Evolutionary conservation across 2,797 vertebrate species (phyloP), one percentile per base, ranked within the genome.

Genomic region (Crenichthys baileyi): DNA sequence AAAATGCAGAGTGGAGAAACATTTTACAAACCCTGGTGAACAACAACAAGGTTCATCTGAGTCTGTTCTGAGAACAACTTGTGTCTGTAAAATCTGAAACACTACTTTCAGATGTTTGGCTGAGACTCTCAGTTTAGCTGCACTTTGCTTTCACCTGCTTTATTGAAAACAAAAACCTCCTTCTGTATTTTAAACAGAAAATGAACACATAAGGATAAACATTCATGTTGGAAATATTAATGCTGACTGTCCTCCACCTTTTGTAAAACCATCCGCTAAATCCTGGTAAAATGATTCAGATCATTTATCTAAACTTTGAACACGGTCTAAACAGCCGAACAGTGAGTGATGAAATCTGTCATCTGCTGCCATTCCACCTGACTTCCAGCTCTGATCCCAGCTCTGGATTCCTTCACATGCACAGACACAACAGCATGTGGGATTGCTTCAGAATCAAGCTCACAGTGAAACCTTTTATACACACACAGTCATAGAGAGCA

Each of bases 91-190:
- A 82, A 84, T 46, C 56, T 73, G 63, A 78, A 74, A 79, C 80
- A 80, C 39, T 41, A 51, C 41, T 89, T 89, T 92, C 89, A 89
- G 89, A 91, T 93, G 88, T 90, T 90, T 90, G 90, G 89, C 93
- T 68, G 70, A 0, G 22, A 31, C 31, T 78, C 70, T 70, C 67
- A 18, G 55, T 65, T 73, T 80, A 29, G 77, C 50, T 86, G 61
- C 77, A 58, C 72, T 88, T 73, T 79, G 80, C 48, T 51, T 83
- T 86, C 84, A 87, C 85, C 81, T 86, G 87, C 71, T 85, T 78
- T 56, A 65, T 4, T 68, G 75, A 26, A 71, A 46, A 55, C 51
- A 16, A 70, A 70, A 22, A 68, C 51, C 72, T 70, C 77, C 61
- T 4, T 5, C 53, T 74, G 72, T 29, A 36, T 75, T 56, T 73